These are phyloP conservation scores for Pseudopleuronectes americanus DNA, from an alignment of 2,797 vertebrate species.

Conservation along the genomic window DNA sequence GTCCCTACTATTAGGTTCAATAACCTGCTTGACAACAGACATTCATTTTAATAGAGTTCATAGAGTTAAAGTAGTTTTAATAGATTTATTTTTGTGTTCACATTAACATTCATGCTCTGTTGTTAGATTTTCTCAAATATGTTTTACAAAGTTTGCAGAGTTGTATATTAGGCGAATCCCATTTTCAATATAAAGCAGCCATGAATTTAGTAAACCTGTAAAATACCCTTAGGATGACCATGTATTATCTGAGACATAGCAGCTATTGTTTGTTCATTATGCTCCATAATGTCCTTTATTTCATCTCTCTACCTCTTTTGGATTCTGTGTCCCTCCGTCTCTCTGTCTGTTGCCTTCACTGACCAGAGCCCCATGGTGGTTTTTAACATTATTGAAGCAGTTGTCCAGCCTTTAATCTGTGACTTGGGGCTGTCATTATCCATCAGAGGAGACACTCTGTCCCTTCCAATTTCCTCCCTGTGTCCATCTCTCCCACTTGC, in stretches of 20 bases:
- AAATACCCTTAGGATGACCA: neutral
- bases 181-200: neutral
- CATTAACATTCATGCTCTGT: no score
- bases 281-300: constrained; percentile 17
- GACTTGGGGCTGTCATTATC: constrained; percentile 74
- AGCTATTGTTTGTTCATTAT: constrained; percentile 14
- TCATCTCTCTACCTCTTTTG: constrained; percentile 10
- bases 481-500: constrained; percentile 62
- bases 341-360: constrained; percentile 35
- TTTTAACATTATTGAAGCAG: constrained; percentile 67
- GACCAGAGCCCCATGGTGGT: constrained; percentile 52
- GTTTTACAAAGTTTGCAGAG: no score
- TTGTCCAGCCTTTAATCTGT: constrained; percentile 69
- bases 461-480: constrained; percentile 68
- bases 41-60: neutral
- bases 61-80: neutral
- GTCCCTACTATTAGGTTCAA: no score
- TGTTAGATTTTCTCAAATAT: neutral
- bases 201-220: constrained; percentile 1
- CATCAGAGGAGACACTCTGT: constrained; percentile 77
- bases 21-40: no score
- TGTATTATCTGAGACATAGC: constrained; percentile 16
- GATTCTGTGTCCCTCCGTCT: neutral
- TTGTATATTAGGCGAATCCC: no score
- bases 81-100: neutral